Evolutionary conservation across 2,888 invertebrate species (phyloP).

Genomic region (Xylota segnis): DNA sequence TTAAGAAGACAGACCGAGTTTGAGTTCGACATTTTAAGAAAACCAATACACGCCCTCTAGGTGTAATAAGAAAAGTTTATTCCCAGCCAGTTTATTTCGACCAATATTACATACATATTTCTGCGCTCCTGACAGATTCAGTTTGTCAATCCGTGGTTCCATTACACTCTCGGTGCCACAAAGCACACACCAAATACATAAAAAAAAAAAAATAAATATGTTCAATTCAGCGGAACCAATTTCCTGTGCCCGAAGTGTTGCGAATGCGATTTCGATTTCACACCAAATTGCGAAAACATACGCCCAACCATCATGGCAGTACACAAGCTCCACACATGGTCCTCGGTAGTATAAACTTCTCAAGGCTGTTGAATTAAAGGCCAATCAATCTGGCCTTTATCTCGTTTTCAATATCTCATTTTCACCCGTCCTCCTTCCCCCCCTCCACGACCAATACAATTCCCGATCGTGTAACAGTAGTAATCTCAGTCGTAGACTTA

Average conservation of each 20-base stretch:
- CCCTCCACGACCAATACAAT: slow-evolving; percentile 29
- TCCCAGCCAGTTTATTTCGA: no score
- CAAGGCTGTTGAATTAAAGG: slow-evolving; percentile 66
- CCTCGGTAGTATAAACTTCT: slow-evolving; percentile 42
- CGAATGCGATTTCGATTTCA: slow-evolving; percentile 3
- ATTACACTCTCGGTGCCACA: background rate
- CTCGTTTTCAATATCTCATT: slow-evolving; percentile 71
- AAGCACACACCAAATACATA: background rate
- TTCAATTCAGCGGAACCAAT: background rate
- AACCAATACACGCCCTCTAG: no score
- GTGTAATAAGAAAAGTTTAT: no score
- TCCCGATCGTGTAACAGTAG: slow-evolving; percentile 57
- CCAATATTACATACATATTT: no score
- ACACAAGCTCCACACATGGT: slow-evolving; percentile 10
- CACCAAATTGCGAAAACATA: slow-evolving; percentile 1
- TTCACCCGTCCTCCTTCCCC: background rate
- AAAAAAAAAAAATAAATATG: slow-evolving; percentile 8
- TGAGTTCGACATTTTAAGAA: no score
- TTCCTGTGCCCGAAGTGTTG: background rate
- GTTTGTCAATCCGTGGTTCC: no score
- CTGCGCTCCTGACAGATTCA: no score
- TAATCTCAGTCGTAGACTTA: slow-evolving; percentile 73
- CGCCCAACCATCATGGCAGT: no score
- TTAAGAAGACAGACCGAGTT: no score
- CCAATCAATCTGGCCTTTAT: slow-evolving; percentile 72